Evolutionary conservation across 2,797 vertebrate genomes (phyloP), one percentile per base, ranked within the genome.

Genomic region (Distichodus sexfasciatus): DNA sequence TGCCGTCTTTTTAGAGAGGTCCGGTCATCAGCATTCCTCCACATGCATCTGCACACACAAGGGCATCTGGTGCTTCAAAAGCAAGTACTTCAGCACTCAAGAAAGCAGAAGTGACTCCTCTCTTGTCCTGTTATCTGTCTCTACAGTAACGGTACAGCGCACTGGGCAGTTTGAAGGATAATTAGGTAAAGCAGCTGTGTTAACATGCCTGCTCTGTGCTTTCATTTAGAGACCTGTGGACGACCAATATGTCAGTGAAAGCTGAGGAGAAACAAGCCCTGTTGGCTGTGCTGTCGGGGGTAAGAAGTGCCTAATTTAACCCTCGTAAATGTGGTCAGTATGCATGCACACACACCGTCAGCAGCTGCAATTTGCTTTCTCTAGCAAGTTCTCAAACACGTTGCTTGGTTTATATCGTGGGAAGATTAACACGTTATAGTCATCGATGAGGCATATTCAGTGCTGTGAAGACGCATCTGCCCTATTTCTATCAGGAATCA

Each of bases 201-300:
- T 75, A 33, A 76, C 66, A 75, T 66, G 53, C 35, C 48, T 57
- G 60, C 24, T 80, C 40, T 58, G 65, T 69, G 46, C 68, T 31
- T 26, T 5, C 33, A 36, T 74, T 69, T 65, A 57, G 33, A 36
- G 51, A 69, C 7, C 63, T 61, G 64, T 53, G 14, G 62, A 46
- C 51, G 46, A 62, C 43, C 59, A 53, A 24, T 43, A 53, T 33
- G 66, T 46, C 21, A 15, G 47, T 41, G 6, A 68, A 61, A 55
- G 23, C 26, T 31, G 1, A 3, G 8, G 53, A 66, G 44, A 59
- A 46, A 33, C 15, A 2, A n/a, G n/a, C n/a, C n/a, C 21, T 40
- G 31, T 57, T 55, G 10, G 29, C 4, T 3, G 10, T 12, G 40
- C 24, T 6, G 33, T 29, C 46, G 57, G 58, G 9, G 55, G 43